Evolutionary conservation across 2,113 vertebrate genomes (phyloP).

Genomic region (Cottus gobio): DNA sequence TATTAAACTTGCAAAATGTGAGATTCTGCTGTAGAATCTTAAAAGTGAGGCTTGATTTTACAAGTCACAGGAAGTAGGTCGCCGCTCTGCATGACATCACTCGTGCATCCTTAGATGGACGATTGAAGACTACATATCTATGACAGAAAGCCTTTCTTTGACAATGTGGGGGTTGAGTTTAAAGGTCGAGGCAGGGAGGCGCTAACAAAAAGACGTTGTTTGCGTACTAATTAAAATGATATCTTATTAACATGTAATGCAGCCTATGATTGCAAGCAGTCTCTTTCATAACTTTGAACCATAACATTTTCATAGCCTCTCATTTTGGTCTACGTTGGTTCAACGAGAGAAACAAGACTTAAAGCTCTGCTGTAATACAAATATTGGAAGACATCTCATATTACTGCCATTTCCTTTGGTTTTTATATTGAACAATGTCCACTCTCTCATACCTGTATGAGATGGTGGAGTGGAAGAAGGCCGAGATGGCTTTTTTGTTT

Average conservation of each 20-base stretch:
- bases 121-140: background rate
- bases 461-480: conserved; percentile 75
- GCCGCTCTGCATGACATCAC: background rate
- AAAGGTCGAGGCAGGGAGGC: background rate
- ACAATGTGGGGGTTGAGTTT: background rate
- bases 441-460: conserved; percentile 67
- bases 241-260: background rate
- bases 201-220: background rate
- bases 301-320: background rate
- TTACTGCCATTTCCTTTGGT: background rate
- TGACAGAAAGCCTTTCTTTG: background rate
- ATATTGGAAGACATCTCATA: background rate
- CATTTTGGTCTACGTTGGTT: background rate
- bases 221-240: background rate
- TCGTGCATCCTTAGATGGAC: background rate
- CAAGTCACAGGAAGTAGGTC: background rate
- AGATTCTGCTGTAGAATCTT: background rate
- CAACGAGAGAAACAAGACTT: background rate
- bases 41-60: background rate
- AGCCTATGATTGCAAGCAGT: background rate
- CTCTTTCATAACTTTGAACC: background rate
- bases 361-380: background rate
- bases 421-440: background rate
- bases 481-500: conserved; percentile 53
- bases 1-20: background rate